Evolutionary conservation across 2,113 vertebrate genomes (phyloP), one percentile per base, ranked within the genome.

Genomic region (Ophiodon elongatus): DNA sequence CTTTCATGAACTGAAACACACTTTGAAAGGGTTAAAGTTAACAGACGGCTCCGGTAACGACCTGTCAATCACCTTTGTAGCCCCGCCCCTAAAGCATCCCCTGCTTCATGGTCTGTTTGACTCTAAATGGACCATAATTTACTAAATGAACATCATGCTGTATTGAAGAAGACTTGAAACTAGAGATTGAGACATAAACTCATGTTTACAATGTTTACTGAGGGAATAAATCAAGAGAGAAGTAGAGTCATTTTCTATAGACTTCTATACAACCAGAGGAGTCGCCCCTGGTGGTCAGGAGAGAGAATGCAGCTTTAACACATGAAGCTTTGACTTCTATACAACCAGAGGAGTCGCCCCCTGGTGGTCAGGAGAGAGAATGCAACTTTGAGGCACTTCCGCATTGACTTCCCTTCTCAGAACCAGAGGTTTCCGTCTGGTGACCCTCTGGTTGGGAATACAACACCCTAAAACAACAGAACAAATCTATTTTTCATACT

Each of bases 121-220:
- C 52, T 54, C 50, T 25, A 56, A 4, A 56, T 25, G 8, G 8
- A 54, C 2, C 50, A 9, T 52, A 8, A 52, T 52, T 9, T 23
- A 52, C 50, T 52, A 52, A 52, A 52, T 52, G 50, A 52, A 52
- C 50, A 52, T 52, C 50, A 52, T 52, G 21, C 50, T 52, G 50
- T 9, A 23, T 52, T 21, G 50, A 52, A 52, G 50, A 52, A 52
- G 50, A 52, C 50, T n/a, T 54, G 50, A n/a, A 54, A n/a, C 50
- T n/a, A 54, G 50, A 54, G 50, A n/a, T n/a, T 54, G 50, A 54
- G 50, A 54, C 50, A 54, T 54, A 54, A 54, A 54, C 50, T 23
- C 50, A 54, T 54, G 50, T 54, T 54, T 54, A 54, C 50, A 54
- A 54, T 54, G 50, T 54, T 54, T 54, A 54, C 50, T 54, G 50